Evolutionary conservation across 2,888 invertebrate genomes (phyloP).

Genomic region (Drosophila seclusa): DNA sequence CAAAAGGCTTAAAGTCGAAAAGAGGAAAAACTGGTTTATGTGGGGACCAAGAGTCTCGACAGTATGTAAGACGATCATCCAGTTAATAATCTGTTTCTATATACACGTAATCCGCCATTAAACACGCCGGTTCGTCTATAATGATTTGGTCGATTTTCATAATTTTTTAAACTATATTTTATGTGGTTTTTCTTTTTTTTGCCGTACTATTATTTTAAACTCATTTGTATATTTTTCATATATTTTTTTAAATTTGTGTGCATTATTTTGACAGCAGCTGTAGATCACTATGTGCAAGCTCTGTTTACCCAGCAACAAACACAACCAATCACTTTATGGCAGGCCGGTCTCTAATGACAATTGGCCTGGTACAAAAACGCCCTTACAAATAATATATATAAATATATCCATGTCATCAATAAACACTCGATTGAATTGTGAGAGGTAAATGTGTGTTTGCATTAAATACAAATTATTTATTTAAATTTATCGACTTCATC

Average conservation of each 20-base stretch:
- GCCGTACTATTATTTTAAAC: too few relatives aligned
- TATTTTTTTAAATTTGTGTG: neutral
- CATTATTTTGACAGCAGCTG: neutral
- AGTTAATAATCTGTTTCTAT: neutral
- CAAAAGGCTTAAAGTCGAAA: too few relatives aligned
- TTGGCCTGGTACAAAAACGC: slow-evolving; percentile 23
- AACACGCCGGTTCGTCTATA: too few relatives aligned
- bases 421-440: neutral
- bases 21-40: too few relatives aligned
- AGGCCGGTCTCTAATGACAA: slow-evolving; percentile 38
- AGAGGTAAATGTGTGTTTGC: neutral
- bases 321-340: slow-evolving; percentile 17
- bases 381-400: slow-evolving; percentile 11
- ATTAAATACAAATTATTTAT: neutral
- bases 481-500: neutral
- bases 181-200: too few relatives aligned
- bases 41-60: too few relatives aligned
- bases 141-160: neutral
- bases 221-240: too few relatives aligned
- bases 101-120: neutral
- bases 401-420: neutral
- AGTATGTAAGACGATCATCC: neutral
- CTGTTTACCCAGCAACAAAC: slow-evolving; percentile 23
- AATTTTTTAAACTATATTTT: too few relatives aligned
- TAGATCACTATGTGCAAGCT: slow-evolving; percentile 11